Base-by-base conservation (phyloP, 1,140 invertebrate species). In the Hyposmocoma kahamanoa region DNA sequence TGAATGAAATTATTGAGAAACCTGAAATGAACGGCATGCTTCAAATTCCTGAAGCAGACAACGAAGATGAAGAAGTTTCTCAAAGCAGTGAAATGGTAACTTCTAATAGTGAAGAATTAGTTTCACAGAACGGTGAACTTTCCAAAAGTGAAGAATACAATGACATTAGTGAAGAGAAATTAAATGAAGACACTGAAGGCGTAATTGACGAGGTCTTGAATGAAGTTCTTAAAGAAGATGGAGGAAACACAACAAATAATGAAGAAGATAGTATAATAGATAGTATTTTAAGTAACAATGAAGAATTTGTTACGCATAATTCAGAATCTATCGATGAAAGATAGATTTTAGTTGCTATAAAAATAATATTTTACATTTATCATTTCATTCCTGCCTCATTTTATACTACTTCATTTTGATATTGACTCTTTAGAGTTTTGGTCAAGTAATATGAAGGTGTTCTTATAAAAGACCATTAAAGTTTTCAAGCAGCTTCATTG, bases 221-320 rank as follows among this genome's bases (percentile, higher is more conserved):
- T 39, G 52, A 59, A n/a, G 11, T 59, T 9, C 22, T 62, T 32
- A 49, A 36, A 41, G 20, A 41, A n/a, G 34, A 59, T 26, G 45
- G 22, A 48, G 30, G 45, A 6, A 46, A 44, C 26, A 24, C 28
- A 26, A 15, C 50, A 5, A 50, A 48, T 38, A 38, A 15, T 20
- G 56, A 62, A 21, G 55, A 64, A n/a, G 62, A 66, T 28, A 47
- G 56, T 17, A 56, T 66, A 22, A 20, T 66, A 20, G 53, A 66
- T 34, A 56, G 53, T 52, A 62, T 66, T 24, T 47, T 62, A 13
- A 66, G 51, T 51, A 55, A 64, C 13, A 49, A 50, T 26, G 53
- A 60, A 11, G 47, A 55, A 24, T n/a, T n/a, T n/a, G n/a, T n/a
- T n/a, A n/a, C n/a, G n/a, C n/a, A n/a, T n/a, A n/a, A n/a, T n/a